These are phyloP conservation scores for Scophthalmus maximus DNA, from an alignment of 2,113 vertebrate genomes.

Conservation along the genomic window DNA sequence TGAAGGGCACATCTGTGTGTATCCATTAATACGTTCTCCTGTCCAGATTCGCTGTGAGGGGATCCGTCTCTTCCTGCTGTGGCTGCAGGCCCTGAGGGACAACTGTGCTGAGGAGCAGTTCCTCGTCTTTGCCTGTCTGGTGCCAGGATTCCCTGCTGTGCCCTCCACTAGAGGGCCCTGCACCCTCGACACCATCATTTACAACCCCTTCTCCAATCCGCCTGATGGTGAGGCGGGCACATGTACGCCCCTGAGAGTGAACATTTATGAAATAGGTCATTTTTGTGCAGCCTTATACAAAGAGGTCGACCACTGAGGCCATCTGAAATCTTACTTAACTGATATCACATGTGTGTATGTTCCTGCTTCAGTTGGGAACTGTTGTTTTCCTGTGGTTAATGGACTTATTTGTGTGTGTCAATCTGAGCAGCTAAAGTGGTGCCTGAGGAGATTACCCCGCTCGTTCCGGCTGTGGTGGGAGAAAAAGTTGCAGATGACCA, in stretches of 20 bases:
- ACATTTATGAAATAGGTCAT: neutral
- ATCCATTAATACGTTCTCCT: neutral
- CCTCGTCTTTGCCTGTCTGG: slow-evolving; percentile 94
- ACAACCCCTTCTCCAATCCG: slow-evolving; percentile 84
- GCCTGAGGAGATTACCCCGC: slow-evolving; percentile 94
- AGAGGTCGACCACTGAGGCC: neutral
- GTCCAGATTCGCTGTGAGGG: slow-evolving; percentile 95
- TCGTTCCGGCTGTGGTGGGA: slow-evolving; percentile 89
- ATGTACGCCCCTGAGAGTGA: neutral
- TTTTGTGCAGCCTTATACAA: neutral
- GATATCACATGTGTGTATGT: neutral
- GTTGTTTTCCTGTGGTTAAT: neutral
- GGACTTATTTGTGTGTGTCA: slow-evolving; percentile 4
- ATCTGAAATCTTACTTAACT: neutral
- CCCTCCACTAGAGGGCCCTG: slow-evolving; percentile 90
- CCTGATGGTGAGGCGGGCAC: slow-evolving; percentile 86
- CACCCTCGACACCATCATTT: slow-evolving; percentile 95
- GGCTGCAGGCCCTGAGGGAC: slow-evolving; percentile 96
- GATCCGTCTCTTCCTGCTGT: slow-evolving; percentile 96
- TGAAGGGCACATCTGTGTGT: too few species aligned
- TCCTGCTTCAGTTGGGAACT: too few species aligned
- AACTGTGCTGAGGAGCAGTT: slow-evolving; percentile 96
- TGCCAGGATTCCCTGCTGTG: slow-evolving; percentile 95
- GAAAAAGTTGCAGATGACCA: slow-evolving; percentile 94
- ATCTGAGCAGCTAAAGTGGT: slow-evolving; percentile 88